A percentile compares a stretch with the other conserved stretches of the same genome.
phyloP scores from a whole-genome alignment of 2,797 vertebrate species.

The Hapalemur alaotrensis region DNA sequence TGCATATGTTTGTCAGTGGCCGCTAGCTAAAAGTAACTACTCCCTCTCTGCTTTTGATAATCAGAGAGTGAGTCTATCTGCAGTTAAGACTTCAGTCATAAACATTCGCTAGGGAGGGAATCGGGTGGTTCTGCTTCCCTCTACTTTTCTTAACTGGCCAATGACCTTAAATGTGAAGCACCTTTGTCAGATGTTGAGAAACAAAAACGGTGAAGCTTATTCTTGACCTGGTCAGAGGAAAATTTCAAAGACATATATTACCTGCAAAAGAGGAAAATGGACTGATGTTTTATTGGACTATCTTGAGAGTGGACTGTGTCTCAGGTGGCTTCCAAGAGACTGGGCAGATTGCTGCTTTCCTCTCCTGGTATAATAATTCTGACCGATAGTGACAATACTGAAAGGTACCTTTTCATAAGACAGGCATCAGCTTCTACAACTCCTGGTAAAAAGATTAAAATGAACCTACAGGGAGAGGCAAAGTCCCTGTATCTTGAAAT shows the following conservation, averaged over 20 bases:
- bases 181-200: constrained; percentile 11
- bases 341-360: background rate
- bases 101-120: background rate
- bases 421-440: background rate
- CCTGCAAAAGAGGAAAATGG: background rate
- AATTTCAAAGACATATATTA: constrained; percentile 18
- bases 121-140: background rate
- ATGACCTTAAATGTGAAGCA: background rate
- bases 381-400: background rate
- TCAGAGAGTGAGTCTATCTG: background rate
- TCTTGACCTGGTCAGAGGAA: constrained; percentile 12
- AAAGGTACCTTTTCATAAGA: background rate
- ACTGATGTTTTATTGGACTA: background rate
- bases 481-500: background rate
- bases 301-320: background rate
- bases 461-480: background rate
- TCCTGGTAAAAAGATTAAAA: background rate
- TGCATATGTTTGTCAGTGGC: background rate
- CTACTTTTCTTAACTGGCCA: background rate
- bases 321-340: background rate
- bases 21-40: background rate
- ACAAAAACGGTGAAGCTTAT: constrained; percentile 38
- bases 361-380: background rate
- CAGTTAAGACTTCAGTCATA: background rate
- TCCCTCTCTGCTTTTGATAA: background rate